These are phyloP conservation scores for Chrysodeixis includens DNA, from an alignment of 2,888 invertebrate genomes.

Conservation along the genomic window DNA sequence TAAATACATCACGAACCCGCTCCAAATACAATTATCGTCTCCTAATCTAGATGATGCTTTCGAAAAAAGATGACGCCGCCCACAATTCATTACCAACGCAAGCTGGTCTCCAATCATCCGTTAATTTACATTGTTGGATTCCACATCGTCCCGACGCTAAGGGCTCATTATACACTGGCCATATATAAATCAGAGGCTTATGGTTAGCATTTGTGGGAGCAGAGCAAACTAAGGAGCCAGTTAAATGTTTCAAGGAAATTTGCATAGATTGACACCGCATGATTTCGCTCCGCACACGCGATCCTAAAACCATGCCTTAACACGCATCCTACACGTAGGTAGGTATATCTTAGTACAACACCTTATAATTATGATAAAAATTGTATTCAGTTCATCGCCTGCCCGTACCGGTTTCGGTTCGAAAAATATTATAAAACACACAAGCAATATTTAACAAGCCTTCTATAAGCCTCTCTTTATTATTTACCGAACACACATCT, in stretches of 20 bases:
- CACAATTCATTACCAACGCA: constrained; percentile 64
- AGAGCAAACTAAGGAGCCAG: constrained; percentile 78
- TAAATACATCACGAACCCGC: constrained; percentile 44
- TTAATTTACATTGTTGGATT: constrained; percentile 55
- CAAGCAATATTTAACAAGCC: constrained; percentile 80
- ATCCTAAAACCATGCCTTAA: constrained; percentile 64
- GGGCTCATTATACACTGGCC: constrained; percentile 68
- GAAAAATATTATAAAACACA: constrained; percentile 80
- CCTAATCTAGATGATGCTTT: constrained; percentile 56
- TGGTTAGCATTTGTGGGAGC: constrained; percentile 76
- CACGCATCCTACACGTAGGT: constrained; percentile 65
- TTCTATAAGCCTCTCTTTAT: constrained; percentile 76
- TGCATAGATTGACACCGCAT: constrained; percentile 87
- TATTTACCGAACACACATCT: constrained; percentile 87
- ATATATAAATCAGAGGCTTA: constrained; percentile 72
- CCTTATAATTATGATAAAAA: constrained; percentile 75
- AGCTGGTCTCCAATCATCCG: constrained; percentile 63
- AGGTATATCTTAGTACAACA: constrained; percentile 65
- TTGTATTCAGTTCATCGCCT: constrained; percentile 68
- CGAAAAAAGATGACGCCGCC: constrained; percentile 65
- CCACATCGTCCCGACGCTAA: constrained; percentile 56
- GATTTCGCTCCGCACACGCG: constrained; percentile 78
- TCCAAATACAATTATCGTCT: constrained; percentile 58
- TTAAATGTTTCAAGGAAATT: constrained; percentile 87
- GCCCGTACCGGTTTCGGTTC: constrained; percentile 77